Conservation (phyloP, 2,797 vertebrate species). For the Pangasius djambal region DNA sequence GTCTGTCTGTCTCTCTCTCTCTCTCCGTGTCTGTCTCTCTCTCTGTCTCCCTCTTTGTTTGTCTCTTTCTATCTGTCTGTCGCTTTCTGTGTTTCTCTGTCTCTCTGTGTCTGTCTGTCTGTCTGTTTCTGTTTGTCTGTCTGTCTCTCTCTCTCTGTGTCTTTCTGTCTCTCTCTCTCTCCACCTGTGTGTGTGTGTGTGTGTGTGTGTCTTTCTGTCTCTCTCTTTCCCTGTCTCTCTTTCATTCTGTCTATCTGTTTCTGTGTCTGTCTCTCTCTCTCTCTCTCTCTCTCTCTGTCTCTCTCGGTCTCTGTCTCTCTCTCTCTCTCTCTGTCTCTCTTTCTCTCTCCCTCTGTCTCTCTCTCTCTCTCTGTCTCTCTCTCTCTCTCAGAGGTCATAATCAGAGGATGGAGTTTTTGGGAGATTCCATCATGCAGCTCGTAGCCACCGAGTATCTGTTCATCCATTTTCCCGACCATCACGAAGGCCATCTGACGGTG, state of each 20-base stretch:
- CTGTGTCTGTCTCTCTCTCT: not conserved
- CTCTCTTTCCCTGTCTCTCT: rapidly evolving
- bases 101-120: not conserved
- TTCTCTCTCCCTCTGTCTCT: not conserved
- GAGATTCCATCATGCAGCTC: slow-evolving; percentile 98
- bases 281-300: not conserved
- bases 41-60: no score
- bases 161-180: not conserved
- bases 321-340: not conserved
- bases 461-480: slow-evolving; percentile 98
- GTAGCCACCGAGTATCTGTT: slow-evolving; percentile 98
- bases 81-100: no score
- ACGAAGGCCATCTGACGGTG: slow-evolving; percentile 96
- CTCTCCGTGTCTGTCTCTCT: not conserved
- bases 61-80: no score
- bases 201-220: not conserved
- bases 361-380: slow-evolving; percentile 12
- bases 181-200: not conserved
- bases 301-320: not conserved
- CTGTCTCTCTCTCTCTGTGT: not conserved
- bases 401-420: slow-evolving; percentile 99
- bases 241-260: not conserved
- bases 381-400: slow-evolving; percentile 88
- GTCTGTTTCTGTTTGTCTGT: not conserved
- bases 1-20: not conserved